Percentiles rank a stretch among this genome's conserved stretches.
Conservation (phyloP, 2,888 invertebrate species). For the Parascotia fuliginaria region DNA sequence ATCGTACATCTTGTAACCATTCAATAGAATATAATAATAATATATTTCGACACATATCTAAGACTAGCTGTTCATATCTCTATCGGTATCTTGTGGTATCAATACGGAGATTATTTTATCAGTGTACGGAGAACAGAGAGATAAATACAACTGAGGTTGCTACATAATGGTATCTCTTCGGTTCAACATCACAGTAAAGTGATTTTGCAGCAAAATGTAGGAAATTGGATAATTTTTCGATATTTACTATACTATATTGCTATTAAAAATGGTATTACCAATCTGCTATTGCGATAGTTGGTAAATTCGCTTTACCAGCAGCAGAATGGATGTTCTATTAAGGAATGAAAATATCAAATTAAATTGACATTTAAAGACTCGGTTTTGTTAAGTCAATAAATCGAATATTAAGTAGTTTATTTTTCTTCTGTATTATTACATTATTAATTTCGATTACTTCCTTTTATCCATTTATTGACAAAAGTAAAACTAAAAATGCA, state of each 20-base stretch:
- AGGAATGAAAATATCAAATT: no score
- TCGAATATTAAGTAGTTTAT: no score
- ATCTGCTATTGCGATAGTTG: no score
- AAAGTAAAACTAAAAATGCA: no score
- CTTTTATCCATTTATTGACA: no score
- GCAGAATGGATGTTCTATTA: no score
- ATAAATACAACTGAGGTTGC: conserved; percentile 39
- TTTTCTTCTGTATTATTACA: no score
- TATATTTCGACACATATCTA: conserved; percentile 3
- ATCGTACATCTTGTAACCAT: background rate
- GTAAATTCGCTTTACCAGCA: no score
- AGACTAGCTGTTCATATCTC: conserved; percentile 21
- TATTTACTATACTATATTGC: background rate
- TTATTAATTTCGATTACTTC: no score
- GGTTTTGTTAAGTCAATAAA: no score
- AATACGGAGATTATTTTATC: conserved; percentile 52
- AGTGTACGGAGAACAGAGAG: conserved; percentile 38
- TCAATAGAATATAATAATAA: background rate
- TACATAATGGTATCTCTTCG: conserved; percentile 4
- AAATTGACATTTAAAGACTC: no score
- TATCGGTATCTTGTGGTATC: conserved; percentile 47
- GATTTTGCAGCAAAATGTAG: background rate
- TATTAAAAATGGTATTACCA: no score
- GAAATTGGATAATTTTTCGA: background rate
- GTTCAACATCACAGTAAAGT: background rate